These are phyloP conservation scores for Lamellibrachia satsuma DNA, from an alignment of 2,888 invertebrate species.

Conservation along the genomic window DNA sequence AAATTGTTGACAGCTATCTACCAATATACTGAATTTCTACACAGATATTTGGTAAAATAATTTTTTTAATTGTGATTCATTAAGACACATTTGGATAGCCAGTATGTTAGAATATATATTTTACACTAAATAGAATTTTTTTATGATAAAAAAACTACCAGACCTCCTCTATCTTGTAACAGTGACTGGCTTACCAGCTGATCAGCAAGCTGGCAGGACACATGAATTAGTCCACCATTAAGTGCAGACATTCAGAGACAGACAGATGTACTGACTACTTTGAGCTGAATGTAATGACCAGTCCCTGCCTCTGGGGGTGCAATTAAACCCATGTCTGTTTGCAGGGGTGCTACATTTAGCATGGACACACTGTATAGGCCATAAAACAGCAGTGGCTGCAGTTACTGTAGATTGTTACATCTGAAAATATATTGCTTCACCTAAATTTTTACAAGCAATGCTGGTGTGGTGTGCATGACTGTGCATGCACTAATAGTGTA, in stretches of 20 bases:
- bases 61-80: neutral
- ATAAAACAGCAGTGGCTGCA: neutral
- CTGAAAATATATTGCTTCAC: neutral
- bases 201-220: neutral
- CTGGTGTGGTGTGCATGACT: neutral
- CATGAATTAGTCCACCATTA: neutral
- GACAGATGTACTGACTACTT: neutral
- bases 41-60: neutral
- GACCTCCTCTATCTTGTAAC: neutral
- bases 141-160: neutral
- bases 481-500: no score
- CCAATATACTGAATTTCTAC: neutral
- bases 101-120: neutral
- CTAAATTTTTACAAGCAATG: neutral
- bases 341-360: neutral
- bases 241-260: neutral
- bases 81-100: neutral
- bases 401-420: neutral
- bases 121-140: neutral
- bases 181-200: neutral
- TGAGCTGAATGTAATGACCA: neutral
- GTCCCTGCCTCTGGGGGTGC: neutral
- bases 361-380: neutral
- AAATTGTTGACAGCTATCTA: neutral
- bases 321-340: neutral